These are phyloP conservation scores for Eupristina koningsbergeri DNA, from an alignment of 1,140 invertebrate genomes.

Conservation along the genomic window DNA sequence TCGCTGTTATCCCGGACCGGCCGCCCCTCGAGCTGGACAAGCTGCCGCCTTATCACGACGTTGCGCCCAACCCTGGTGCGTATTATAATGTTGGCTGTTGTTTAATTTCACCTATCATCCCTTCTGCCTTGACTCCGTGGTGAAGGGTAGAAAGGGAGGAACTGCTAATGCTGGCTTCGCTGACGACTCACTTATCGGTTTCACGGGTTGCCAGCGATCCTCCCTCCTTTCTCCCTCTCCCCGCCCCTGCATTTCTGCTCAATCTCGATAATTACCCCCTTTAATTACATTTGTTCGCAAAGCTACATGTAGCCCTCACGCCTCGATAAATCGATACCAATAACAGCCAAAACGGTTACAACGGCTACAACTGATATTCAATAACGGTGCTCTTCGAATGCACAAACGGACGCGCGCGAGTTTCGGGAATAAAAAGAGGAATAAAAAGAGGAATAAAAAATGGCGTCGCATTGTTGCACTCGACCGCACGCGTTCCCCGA, in stretches of 20 bases:
- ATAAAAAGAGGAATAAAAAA: no score
- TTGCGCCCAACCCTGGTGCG: conserved; percentile 70
- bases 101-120: not conserved
- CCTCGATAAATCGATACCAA: not conserved
- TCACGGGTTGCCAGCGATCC: not conserved
- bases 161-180: not conserved
- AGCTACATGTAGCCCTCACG: not conserved
- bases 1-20: conserved; percentile 71
- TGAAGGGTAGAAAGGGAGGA: not conserved
- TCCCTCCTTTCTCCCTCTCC: not conserved
- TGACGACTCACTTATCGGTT: conserved; percentile 11
- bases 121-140: not conserved
- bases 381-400: no score
- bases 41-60: conserved; percentile 72
- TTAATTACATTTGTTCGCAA: not conserved
- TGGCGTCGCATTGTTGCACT: no score
- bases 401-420: no score
- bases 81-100: conserved; percentile 53
- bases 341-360: no score
- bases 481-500: no score
- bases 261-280: not conserved
- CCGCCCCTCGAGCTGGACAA: conserved; percentile 72
- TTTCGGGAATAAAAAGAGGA: no score
- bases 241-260: no score
- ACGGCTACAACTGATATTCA: no score